Evolutionary conservation across 2,113 vertebrate species (phyloP), one percentile per base, ranked within the genome.

Genomic region (Ochotona curzoniae): DNA sequence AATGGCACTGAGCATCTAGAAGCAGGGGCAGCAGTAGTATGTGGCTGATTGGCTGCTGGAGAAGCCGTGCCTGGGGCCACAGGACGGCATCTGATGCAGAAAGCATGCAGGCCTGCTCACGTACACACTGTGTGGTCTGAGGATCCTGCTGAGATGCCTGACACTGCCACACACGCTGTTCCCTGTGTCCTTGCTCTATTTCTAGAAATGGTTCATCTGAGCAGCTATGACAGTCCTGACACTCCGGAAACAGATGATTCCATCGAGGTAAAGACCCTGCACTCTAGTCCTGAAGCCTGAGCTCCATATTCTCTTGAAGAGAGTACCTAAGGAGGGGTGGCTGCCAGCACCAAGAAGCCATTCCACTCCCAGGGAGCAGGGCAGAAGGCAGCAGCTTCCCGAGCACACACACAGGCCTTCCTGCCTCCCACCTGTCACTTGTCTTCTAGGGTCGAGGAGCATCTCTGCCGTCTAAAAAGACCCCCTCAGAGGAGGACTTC

Each of bases 171-270:
- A 0, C 67, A 81, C 18, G 18, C 30, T 74, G 64, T 97, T 63
- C 51, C 93, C 44, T 63, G 47, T 93, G 87, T 97, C 94, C 57
- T 95, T 97, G 88, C 75, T 95, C 88, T 95, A 94, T 96, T 93
- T 97, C 90, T 94, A 99, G 99, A 99, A 99, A 99, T 99, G 99
- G 98, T 98, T 98, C 99, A 99, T 96, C 97, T 99, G 98, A 99
- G 98, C 98, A 99, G 99, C 97, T 99, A 98, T 95, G 99, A 99
- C 98, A 99, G 99, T 91, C 98, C 99, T 94, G 99, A 99, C 86
- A 99, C 99, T 63, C 99, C 99, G 1, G 99, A 99, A 97, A 99
- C 99, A 8, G 99, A 99, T 79, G 99, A 99, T 93, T 98, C 98
- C 18, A 97, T 98, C 0, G 99, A 99, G 64, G 99, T 99, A 98